Base-by-base conservation (phyloP, 2,113 vertebrate species). In the Pimephales promelas region DNA sequence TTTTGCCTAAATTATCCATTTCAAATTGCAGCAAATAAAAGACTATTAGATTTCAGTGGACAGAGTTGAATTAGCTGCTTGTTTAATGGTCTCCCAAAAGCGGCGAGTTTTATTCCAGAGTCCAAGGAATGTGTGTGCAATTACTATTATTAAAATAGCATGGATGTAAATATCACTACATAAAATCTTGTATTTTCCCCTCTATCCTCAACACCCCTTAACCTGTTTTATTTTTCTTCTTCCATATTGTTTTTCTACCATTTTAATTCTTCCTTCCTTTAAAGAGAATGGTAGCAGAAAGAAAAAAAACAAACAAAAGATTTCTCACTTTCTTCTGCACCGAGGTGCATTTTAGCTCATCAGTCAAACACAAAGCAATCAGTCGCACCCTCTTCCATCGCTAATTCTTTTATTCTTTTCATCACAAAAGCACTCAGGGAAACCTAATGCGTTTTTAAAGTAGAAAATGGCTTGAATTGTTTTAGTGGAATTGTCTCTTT, bases 41-140 rank as follows among this genome's bases (percentile, higher is more conserved):
- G 78, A 31, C 73, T 86, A 92, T 91, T 92, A 56, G 68, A 90
- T 93, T 92, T 88, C 86, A 88, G 81, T 79, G 84, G 84, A 87
- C 87, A 89, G 81, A 87, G 91, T 88, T 91, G 90, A 90, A 92
- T 93, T 91, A 90, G 87, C 87, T 90, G 90, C 82, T 76, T 64
- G 82, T 83, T 86, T 91, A 90, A 87, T 83, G 80, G 66, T 78
- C 81, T 90, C 10, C 85, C 86, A 92, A 91, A 89, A 83, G 82
- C 73, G 83, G 81, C 84, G 83, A 85, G 72, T 86, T 84, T 91
- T 89, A 89, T 92, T 92, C 88, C 85, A 79, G 89, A 86, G 88
- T 86, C 79, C 84, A 74, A 2, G 56, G 78, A 82, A 89, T 83
- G 86, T 73, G 56, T 40, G 75, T 64, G 85, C 75, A 82, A 89